Evolutionary conservation across 2,797 vertebrate species (phyloP), one percentile per base, ranked within the genome.

Genomic region (Betta splendens): DNA sequence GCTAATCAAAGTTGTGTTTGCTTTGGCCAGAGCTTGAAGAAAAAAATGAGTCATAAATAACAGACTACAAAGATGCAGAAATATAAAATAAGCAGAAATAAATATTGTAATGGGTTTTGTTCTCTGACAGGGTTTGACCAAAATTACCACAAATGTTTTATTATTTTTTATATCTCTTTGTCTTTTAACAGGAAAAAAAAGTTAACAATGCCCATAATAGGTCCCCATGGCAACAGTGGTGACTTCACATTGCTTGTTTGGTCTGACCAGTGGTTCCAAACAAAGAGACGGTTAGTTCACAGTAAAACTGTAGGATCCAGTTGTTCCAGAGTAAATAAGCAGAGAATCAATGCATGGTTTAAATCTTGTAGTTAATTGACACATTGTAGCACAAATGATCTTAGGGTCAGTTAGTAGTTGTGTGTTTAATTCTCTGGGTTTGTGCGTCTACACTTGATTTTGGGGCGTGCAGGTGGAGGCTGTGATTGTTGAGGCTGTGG

Each of bases 1-100:
- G 28, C 36, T 68, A n/a, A 74, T 64, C 17, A 46, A 44, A 37
- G 52, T 21, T 32, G 15, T 31, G 0, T 57, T 42, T 42, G 36
- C 61, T 58, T 29, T 23, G 45, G n/a, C 20, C 37, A 58, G 37
- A 57, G 47, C 18, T 26, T 31, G 57, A 38, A 55, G 48, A 21
- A 35, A 56, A 31, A 39, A 58, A 16, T 56, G 60, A 69, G 51
- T 64, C 52, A 48, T 16, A 3, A 36, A 20, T 5, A 50, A 56
- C 40, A 13, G 37, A 17, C 5, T 5, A 46, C n/a, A 47, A 40
- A 13, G 40, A 10, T 17, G 61, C 26, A 16, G 35, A 47, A 48
- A 49, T 48, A 20, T 35, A 32, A n/a, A n/a, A n/a, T n/a, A n/a
- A n/a, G n/a, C n/a, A n/a, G n/a, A n/a, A n/a, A 51, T 63, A 12